phyloP scores from a whole-genome alignment of 2,113 vertebrate genomes.

The Smithornis capensis region DNA sequence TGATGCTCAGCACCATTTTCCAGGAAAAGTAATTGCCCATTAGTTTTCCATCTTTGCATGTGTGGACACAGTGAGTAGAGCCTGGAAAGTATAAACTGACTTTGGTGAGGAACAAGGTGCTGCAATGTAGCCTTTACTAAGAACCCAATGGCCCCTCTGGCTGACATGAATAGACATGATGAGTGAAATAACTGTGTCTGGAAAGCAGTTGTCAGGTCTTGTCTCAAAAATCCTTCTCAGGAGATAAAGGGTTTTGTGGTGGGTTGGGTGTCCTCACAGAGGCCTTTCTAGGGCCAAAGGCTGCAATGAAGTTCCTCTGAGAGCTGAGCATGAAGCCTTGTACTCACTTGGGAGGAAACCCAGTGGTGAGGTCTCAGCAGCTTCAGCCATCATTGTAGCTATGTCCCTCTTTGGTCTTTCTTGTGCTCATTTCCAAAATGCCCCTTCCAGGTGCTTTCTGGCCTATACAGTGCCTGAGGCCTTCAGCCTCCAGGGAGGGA shows the following conservation, averaged over 20 bases:
- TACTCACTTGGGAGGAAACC: accelerated
- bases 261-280: not conserved
- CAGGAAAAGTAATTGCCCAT: not conserved
- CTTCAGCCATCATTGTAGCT: not conserved
- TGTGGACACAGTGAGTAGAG: not conserved
- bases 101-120: not conserved
- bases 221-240: not conserved
- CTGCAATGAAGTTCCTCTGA: not conserved
- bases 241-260: not conserved
- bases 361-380: not conserved
- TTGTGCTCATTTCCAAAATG: not conserved
- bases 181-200: not conserved
- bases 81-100: not conserved
- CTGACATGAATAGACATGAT: not conserved
- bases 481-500: not conserved
- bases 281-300: not conserved
- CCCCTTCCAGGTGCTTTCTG: too few relatives aligned
- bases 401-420: not conserved
- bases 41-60: not conserved
- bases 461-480: not conserved
- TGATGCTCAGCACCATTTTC: not conserved
- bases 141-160: not conserved
- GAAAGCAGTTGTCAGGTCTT: not conserved
- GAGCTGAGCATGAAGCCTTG: accelerated
- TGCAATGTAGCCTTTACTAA: not conserved